Evolutionary conservation across 64 coral and sea anemone genomes (phyloP).

Genomic region (Anthopleura sola): DNA sequence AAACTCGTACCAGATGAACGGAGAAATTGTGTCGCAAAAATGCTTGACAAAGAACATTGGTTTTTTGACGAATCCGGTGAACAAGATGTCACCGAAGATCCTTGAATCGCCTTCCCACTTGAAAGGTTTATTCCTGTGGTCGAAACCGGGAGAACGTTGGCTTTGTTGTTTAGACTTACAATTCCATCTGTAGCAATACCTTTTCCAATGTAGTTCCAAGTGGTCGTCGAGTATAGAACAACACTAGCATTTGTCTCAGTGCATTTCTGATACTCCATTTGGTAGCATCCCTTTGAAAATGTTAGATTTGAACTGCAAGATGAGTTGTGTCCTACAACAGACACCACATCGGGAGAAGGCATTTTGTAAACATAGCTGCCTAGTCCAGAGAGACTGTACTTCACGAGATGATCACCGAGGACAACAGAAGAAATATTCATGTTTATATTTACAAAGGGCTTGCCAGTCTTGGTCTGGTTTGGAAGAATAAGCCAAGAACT

Average conservation of each 20-base stretch:
- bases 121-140: background rate
- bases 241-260: background rate
- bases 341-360: conserved; percentile 22
- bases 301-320: background rate
- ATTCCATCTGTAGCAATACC: background rate
- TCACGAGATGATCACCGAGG: conserved; percentile 20
- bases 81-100: background rate
- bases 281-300: conserved; percentile 22
- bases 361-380: background rate
- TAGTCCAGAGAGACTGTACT: conserved; percentile 25
- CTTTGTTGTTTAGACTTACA: background rate
- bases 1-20: background rate
- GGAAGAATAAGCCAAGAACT: background rate
- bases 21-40: conserved; percentile 25
- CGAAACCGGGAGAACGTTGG: background rate
- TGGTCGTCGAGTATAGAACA: background rate
- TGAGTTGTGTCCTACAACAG: background rate
- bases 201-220: background rate
- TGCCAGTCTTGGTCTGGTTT: background rate
- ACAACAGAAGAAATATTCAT: conserved; percentile 11
- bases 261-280: conserved; percentile 3
- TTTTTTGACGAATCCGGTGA: background rate
- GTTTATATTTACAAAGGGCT: background rate
- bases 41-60: conserved; percentile 16
- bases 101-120: background rate